Percentiles rank a stretch among this genome's conserved stretches.
Conservation (phyloP, 2,888 invertebrate species). For the Coremacera marginata region DNA sequence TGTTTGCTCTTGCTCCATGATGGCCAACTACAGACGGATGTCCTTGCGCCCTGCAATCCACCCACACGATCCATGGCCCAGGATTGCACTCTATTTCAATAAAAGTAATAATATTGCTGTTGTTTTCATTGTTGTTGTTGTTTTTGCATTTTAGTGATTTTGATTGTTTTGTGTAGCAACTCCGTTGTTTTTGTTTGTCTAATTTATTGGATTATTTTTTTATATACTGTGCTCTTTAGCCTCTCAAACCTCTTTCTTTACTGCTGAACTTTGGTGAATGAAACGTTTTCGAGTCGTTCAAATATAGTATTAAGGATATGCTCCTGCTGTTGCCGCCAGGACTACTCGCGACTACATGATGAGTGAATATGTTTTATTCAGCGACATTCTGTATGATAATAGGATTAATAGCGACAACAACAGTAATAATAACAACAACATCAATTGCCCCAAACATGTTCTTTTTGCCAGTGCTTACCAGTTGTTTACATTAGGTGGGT, state of each 20-base stretch:
- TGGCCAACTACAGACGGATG: neutral
- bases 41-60: neutral
- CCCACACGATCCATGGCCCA: neutral
- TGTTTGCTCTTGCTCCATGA: slow-evolving; percentile 1
- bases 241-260: neutral
- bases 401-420: slow-evolving; percentile 31
- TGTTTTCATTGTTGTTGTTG: neutral
- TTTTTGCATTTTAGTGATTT: neutral
- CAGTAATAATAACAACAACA: slow-evolving; percentile 5
- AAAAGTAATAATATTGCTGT: slow-evolving; percentile 19
- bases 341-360: neutral
- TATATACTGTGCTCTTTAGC: neutral
- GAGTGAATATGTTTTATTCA: slow-evolving; percentile 29
- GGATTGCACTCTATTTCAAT: slow-evolving; percentile 26
- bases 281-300: neutral
- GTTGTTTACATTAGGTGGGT: neutral
- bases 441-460: neutral
- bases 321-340: neutral
- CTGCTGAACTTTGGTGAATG: neutral
- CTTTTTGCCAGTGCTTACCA: neutral
- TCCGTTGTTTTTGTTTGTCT: slow-evolving; percentile 2
- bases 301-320: no score
- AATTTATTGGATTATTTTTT: slow-evolving; percentile 33
- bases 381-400: slow-evolving; percentile 20
- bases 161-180: slow-evolving; percentile 16